A percentile compares a stretch with the other conserved stretches of the same genome.
Conservation (phyloP, 2,888 invertebrate species). For the Ectemnius continuus region DNA sequence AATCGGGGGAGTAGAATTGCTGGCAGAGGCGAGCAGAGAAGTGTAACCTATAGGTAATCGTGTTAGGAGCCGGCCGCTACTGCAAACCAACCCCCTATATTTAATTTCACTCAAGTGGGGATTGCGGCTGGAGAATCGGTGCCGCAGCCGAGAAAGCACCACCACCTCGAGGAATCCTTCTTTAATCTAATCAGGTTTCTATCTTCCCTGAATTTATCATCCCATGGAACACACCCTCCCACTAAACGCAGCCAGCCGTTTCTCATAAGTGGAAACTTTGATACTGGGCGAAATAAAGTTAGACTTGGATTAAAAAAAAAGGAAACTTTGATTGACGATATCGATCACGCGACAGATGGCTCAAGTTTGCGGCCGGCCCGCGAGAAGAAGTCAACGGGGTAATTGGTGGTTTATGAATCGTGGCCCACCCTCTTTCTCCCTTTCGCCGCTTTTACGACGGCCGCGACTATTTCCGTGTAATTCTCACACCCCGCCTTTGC, state of each 20-base stretch:
- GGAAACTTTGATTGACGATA: no score
- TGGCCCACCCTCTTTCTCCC: conserved; percentile 60
- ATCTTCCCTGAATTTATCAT: conserved; percentile 77
- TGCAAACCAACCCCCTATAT: no score
- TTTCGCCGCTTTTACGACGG: conserved; percentile 46
- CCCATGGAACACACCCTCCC: conserved; percentile 63
- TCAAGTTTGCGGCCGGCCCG: conserved; percentile 27
- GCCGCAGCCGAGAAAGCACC: no score
- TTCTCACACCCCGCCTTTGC: conserved; percentile 68
- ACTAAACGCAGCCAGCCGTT: no score
- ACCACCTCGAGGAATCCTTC: conserved; percentile 67
- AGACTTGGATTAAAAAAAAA: no score
- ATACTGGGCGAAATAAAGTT: no score
- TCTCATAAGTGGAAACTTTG: no score
- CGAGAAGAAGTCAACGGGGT: conserved; percentile 62
- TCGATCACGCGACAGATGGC: not conserved
- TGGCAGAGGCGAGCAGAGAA: conserved; percentile 43
- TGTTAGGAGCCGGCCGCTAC: no score
- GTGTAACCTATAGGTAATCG: no score
- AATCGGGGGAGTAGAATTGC: conserved; percentile 26
- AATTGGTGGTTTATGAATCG: conserved; percentile 77
- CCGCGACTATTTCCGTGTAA: conserved; percentile 71
- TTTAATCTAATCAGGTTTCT: conserved; percentile 77
- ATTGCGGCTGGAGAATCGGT: no score
- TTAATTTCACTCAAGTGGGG: no score